A percentile compares a stretch with the other conserved stretches of the same genome.
Evolutionary conservation across 2,113 vertebrate species (phyloP).

Genomic region (Girardinichthys multiradiatus): DNA sequence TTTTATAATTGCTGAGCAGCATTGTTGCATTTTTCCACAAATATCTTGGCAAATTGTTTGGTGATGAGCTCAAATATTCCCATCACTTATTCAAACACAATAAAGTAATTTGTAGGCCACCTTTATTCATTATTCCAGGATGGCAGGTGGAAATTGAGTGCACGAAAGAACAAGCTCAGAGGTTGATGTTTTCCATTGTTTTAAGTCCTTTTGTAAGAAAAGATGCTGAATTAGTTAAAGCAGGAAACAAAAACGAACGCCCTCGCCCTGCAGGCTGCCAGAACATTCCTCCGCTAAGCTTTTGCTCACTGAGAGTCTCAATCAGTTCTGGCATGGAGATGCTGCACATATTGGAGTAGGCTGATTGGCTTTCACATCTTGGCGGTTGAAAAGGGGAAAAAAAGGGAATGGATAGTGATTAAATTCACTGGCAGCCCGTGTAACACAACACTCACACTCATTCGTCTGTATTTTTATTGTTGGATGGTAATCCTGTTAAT

Average conservation of each 20-base stretch:
- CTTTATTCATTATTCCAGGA: background rate
- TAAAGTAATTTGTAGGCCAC: background rate
- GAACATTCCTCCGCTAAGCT: conserved; percentile 56
- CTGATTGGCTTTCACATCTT: conserved; percentile 72
- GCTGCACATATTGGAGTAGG: conserved; percentile 74
- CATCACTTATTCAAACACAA: conserved; percentile 1
- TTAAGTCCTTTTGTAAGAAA: conserved; percentile 37
- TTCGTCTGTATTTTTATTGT: conserved; percentile 69
- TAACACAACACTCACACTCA: conserved; percentile 47
- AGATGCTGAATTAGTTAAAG: conserved; percentile 61
- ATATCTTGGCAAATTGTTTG: too few species aligned
- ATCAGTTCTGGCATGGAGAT: conserved; percentile 62
- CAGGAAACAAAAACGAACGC: conserved; percentile 53
- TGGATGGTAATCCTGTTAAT: conserved; percentile 76
- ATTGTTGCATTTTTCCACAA: too few species aligned
- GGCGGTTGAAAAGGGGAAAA: conserved; percentile 49
- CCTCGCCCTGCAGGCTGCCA: conserved; percentile 51
- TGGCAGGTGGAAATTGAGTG: conserved; percentile 22
- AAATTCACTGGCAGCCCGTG: conserved; percentile 73
- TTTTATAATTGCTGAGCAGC: too few species aligned
- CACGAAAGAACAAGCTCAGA: conserved; percentile 6
- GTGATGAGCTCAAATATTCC: background rate
- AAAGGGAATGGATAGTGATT: conserved; percentile 72
- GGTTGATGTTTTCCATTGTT: conserved; percentile 30
- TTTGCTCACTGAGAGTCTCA: conserved; percentile 53